A percentile compares a stretch with the other conserved stretches of the same genome.
phyloP scores from a whole-genome alignment of 1,140 invertebrate species.

The Drosophila kohkoa region DNA sequence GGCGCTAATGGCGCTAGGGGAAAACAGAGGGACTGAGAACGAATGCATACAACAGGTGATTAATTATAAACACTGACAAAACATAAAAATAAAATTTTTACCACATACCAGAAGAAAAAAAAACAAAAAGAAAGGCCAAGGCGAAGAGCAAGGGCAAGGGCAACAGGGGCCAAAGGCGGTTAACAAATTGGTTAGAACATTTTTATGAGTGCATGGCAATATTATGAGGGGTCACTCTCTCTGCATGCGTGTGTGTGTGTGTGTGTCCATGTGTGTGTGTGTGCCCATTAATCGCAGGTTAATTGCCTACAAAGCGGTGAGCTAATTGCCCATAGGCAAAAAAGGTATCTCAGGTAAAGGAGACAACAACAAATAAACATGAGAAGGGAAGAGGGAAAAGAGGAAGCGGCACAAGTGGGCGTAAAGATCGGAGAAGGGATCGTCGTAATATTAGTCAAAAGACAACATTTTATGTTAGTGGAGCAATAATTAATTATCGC shows the following conservation, averaged over 20 bases:
- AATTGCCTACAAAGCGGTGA: constrained; percentile 79
- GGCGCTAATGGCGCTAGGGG: constrained; percentile 76
- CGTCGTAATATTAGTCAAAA: constrained; percentile 15
- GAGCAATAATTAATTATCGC: constrained; percentile 13
- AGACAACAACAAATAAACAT: background rate
- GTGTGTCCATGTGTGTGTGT: constrained; percentile 47
- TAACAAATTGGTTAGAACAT: constrained; percentile 62
- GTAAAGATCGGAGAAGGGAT: constrained; percentile 21
- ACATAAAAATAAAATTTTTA: constrained; percentile 82
- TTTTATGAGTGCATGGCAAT: constrained; percentile 64
- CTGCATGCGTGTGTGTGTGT: constrained; percentile 10
- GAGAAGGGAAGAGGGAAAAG: background rate
- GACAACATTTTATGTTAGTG: background rate
- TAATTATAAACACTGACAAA: constrained; percentile 83
- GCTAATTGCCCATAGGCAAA: constrained; percentile 70
- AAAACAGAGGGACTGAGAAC: constrained; percentile 1
- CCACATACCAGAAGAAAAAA: constrained; percentile 55
- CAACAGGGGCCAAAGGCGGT: constrained; percentile 34
- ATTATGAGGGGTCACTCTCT: constrained; percentile 40
- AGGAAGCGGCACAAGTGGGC: constrained; percentile 24
- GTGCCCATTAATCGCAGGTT: constrained; percentile 76
- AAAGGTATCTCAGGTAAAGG: constrained; percentile 42
- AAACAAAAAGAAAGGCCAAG: constrained; percentile 32
- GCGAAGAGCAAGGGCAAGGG: background rate
- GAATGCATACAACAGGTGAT: constrained; percentile 77